Evolutionary conservation across 2,797 vertebrate species (phyloP).

Genomic region (Thaleichthys pacificus): DNA sequence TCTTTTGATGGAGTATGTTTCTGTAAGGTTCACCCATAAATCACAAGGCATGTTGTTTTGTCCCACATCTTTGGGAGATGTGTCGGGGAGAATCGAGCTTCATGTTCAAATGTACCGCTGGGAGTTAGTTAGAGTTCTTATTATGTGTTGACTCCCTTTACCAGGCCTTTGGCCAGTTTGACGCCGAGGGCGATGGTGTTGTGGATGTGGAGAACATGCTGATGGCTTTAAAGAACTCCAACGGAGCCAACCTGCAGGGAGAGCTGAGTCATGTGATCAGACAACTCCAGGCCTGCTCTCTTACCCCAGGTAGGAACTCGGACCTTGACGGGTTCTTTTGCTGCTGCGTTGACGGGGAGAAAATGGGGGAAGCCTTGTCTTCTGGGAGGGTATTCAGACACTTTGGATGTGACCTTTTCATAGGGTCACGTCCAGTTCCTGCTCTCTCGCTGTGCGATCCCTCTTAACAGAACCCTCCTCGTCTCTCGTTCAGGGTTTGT

Average conservation of each 20-base stretch:
- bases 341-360: no score
- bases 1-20: not conserved
- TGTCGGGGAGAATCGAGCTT: not conserved
- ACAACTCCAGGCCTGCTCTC: conserved; percentile 95
- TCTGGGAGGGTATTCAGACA: not conserved
- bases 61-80: not conserved
- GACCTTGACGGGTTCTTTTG: not conserved
- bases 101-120: not conserved
- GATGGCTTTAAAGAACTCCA: conserved; percentile 89
- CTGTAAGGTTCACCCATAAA: not conserved
- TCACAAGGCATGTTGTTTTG: not conserved
- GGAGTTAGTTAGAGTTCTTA: not conserved
- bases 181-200: conserved; percentile 92
- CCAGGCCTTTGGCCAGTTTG: conserved; percentile 92
- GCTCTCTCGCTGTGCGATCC: no score
- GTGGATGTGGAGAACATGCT: conserved; percentile 95
- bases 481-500: conserved; percentile 82
- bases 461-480: not conserved
- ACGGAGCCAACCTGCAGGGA: conserved; percentile 93
- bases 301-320: conserved; percentile 87
- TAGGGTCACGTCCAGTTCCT: not conserved
- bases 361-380: not conserved
- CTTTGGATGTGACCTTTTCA: not conserved
- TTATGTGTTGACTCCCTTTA: not conserved
- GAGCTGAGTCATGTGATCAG: conserved; percentile 94